Conservation (phyloP, 2,113 vertebrate species). For the Hystrix cristata region DNA sequence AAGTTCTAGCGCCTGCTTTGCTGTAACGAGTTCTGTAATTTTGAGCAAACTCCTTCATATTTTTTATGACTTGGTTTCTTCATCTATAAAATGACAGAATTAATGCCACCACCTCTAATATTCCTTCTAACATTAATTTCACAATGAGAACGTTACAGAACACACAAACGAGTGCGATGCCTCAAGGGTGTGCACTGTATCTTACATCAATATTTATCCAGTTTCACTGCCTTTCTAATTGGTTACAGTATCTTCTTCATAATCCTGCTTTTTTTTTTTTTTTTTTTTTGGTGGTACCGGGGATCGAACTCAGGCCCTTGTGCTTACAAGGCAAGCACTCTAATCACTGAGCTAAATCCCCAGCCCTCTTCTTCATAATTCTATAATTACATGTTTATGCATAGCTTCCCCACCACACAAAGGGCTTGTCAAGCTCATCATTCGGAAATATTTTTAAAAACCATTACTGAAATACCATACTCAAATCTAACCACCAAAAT, state of each 20-base stretch:
- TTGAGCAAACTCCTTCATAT: background rate
- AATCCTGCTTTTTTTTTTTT: too few species aligned
- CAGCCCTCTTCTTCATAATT: background rate
- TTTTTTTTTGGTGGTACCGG: too few species aligned
- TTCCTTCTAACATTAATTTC: slow-evolving; percentile 39
- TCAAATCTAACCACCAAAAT: slow-evolving; percentile 33
- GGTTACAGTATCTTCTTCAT: background rate
- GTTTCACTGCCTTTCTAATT: slow-evolving; percentile 43
- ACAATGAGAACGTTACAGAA: slow-evolving; percentile 32
- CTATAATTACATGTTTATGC: slow-evolving; percentile 36
- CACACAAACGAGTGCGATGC: background rate
- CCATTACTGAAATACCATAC: background rate
- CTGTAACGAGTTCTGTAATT: background rate
- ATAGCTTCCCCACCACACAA: background rate
- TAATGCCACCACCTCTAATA: background rate
- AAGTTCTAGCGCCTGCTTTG: background rate
- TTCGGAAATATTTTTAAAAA: background rate
- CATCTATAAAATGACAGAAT: slow-evolving; percentile 32
- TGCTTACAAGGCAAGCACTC: too few species aligned
- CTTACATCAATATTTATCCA: slow-evolving; percentile 34
- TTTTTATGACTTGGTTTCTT: slow-evolving; percentile 26
- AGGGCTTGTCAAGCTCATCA: slow-evolving; percentile 4
- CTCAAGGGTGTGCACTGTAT: background rate
- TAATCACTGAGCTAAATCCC: too few species aligned
- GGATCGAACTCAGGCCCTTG: too few species aligned